Evolutionary conservation across 2,797 vertebrate species (phyloP).

Genomic region (Podargus strigoides): DNA sequence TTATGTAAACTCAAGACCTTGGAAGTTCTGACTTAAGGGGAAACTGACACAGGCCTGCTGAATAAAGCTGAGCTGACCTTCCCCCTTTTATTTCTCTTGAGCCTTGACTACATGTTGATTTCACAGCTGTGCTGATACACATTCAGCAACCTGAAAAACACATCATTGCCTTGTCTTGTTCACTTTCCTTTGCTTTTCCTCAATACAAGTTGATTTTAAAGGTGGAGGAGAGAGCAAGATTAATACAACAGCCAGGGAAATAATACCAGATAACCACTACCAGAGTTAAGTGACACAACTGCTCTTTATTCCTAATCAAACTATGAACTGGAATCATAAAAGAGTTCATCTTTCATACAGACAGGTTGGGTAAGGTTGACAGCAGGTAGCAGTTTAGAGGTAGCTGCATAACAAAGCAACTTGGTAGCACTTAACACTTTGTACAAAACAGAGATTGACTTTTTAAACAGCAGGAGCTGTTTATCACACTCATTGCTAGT

Average conservation of each 20-base stretch:
- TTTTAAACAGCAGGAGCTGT: not conserved
- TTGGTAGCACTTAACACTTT: not conserved
- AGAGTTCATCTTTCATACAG: not conserved
- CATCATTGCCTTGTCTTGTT: not conserved
- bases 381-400: constrained; percentile 11
- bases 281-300: not conserved
- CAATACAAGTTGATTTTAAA: not conserved
- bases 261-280: not conserved
- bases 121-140: not conserved
- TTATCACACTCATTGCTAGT: not conserved
- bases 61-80: too few species aligned
- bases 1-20: too few species aligned
- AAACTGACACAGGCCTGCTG: too few species aligned
- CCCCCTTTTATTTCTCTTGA: too few species aligned
- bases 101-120: too few species aligned
- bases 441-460: not conserved
- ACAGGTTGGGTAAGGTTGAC: not conserved
- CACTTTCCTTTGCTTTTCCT: not conserved
- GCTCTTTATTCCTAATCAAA: constrained; percentile 28
- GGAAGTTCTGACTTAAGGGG: too few species aligned
- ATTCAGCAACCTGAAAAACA: not conserved
- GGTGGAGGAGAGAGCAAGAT: rapidly evolving
- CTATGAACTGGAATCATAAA: not conserved
- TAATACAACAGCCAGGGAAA: not conserved
- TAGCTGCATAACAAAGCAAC: not conserved